Conservation (phyloP, 2,113 vertebrate species). For the Gymnobelideus leadbeateri region DNA sequence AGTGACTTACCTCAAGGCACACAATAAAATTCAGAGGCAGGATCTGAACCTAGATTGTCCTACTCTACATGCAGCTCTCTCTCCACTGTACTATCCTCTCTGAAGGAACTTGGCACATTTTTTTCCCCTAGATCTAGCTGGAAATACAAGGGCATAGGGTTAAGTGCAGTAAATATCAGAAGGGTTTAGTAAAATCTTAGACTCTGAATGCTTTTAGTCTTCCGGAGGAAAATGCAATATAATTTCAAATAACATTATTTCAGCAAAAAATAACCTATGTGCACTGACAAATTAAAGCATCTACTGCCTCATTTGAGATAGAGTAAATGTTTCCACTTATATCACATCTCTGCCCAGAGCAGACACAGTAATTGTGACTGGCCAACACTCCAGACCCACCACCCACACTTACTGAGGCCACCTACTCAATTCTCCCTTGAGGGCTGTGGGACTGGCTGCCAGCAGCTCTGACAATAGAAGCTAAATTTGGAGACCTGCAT, state of each 20-base stretch:
- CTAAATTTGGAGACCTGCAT: slow-evolving; percentile 69
- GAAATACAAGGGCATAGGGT: background rate
- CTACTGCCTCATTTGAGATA: background rate
- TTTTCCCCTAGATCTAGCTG: background rate
- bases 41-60: background rate
- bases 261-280: slow-evolving; percentile 13
- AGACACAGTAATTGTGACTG: background rate
- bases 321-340: slow-evolving; percentile 20
- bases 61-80: background rate
- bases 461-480: slow-evolving; percentile 69
- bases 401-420: slow-evolving; percentile 40
- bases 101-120: background rate
- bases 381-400: background rate
- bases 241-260: background rate
- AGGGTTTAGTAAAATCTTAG: background rate
- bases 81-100: background rate
- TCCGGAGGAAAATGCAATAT: background rate
- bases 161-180: background rate
- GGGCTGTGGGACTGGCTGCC: slow-evolving; percentile 64
- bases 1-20: background rate
- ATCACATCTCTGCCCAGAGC: slow-evolving; percentile 1
- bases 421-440: slow-evolving; percentile 66
- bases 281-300: background rate
- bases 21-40: background rate
- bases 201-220: background rate